Conservation (phyloP, 2,888 invertebrate genomes). For the Drosophila birchii region DNA sequence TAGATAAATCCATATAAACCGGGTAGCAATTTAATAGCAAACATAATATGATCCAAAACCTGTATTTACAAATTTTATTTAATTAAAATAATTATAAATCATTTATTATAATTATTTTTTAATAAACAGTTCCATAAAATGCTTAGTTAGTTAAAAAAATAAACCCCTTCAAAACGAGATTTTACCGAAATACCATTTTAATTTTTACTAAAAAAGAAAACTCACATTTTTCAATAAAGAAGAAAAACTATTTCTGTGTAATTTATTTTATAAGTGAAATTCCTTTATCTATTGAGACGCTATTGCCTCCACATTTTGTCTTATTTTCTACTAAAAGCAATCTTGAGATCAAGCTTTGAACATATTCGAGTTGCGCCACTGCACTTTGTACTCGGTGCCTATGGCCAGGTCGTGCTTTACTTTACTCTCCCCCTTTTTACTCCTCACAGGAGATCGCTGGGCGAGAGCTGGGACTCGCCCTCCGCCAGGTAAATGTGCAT, state of each 20-base stretch:
- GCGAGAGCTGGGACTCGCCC: slow-evolving; percentile 94
- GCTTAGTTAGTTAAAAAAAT: background rate
- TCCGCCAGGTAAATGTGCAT: slow-evolving; percentile 93
- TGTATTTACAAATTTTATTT: background rate
- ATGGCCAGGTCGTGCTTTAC: slow-evolving; percentile 22
- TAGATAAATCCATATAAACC: background rate
- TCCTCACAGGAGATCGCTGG: slow-evolving; percentile 87
- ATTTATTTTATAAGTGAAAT: background rate
- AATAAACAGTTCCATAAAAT: background rate
- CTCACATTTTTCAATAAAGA: background rate
- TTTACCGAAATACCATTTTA: background rate
- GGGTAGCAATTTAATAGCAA: background rate
- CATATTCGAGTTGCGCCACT: slow-evolving; percentile 35
- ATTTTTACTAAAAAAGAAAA: background rate
- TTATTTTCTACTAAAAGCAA: slow-evolving; percentile 10
- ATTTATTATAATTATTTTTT: no score
- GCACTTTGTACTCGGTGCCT: slow-evolving; percentile 64
- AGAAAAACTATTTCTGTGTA: background rate
- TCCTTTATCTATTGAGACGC: background rate
- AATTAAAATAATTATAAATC: background rate
- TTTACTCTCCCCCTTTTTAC: no score
- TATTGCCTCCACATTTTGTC: background rate
- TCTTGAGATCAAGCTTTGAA: slow-evolving; percentile 57
- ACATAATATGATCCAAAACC: background rate
- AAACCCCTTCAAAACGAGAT: background rate